Base-by-base conservation (phyloP, 2,113 vertebrate genomes). In the Hyperopisus bebe region DNA sequence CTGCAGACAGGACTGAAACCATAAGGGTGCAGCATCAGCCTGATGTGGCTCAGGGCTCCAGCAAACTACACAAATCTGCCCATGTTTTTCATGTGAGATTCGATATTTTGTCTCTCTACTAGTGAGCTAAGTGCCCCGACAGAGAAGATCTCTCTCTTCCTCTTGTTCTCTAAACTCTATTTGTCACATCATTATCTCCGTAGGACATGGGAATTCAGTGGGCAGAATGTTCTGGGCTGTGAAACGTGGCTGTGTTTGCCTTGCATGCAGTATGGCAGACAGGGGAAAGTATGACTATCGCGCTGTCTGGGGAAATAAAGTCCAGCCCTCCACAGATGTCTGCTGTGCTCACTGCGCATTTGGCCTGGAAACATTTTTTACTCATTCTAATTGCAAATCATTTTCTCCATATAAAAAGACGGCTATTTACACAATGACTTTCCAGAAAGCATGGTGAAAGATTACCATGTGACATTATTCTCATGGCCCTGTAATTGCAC, bases 1-100 rank as follows among this genome's bases (percentile, higher is more conserved):
- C 48, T 35, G 31, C 11, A 31, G 47, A 50, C 27, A n/a, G 85
- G n/a, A 46, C 89, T 88, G 94, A 93, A 86, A 92, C 91, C 44
- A 93, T 91, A 94, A 93, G 91, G 91, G 92, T 93, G 91, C 92
- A 86, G 85, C 5, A 6, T 47, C 31, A 51, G 94, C 91, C 90
- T 50, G n/a, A 46, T 85, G 82, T 80, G 74, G 74, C 27, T 87
- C 47, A 19, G 85, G 15, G 50, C 27, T 39, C 31, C 31, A 80
- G 74, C 5, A 39, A 80, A 70, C n/a, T 80, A 19, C 35, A 80
- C 5, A 0, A 80, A 80, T 42, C 74, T 80, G 74, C 35, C 35
- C 15, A 42, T 2, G 15, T 80, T 80, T 80, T 42, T 80, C 15
- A 80, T 70, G 62, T 31, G 19, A 70, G n/a, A 70, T 70, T 80